phyloP scores from a whole-genome alignment of 2,113 vertebrate species.

The Pongo pygmaeus region DNA sequence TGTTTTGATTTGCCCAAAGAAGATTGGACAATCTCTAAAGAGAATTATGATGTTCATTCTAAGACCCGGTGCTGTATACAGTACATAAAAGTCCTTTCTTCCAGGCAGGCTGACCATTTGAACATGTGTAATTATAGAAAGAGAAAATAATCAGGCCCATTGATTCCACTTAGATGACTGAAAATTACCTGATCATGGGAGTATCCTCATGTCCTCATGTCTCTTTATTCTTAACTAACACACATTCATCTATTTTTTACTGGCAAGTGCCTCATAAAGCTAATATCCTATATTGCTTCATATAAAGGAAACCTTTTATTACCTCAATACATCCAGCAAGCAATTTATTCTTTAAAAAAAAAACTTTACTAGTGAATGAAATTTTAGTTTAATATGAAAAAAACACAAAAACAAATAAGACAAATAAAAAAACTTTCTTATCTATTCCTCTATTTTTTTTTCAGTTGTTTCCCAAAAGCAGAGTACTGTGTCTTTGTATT shows the following conservation, averaged over 20 bases:
- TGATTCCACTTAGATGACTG: background rate
- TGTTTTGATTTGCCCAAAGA: background rate
- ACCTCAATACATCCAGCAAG: background rate
- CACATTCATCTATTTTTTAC: background rate
- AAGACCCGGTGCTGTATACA: background rate
- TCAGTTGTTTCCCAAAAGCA: background rate
- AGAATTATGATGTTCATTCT: background rate
- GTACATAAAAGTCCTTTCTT: background rate
- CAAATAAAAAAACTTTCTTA: background rate
- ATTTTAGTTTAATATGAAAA: background rate
- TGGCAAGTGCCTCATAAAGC: background rate
- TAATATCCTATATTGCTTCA: background rate
- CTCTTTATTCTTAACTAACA: background rate
- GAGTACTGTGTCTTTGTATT: background rate
- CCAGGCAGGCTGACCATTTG: background rate
- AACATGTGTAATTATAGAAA: background rate
- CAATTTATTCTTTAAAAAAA: background rate
- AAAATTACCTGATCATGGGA: background rate
- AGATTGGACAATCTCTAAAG: background rate
- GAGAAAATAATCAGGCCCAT: background rate
- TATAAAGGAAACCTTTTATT: background rate
- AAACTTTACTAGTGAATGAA: background rate
- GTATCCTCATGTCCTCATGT: background rate
- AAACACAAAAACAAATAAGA: background rate
- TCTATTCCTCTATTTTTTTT: background rate